Percentiles rank a stretch among this genome's conserved stretches.
phyloP scores from a whole-genome alignment of 2,888 invertebrate species.

The Pyrrhia umbra region DNA sequence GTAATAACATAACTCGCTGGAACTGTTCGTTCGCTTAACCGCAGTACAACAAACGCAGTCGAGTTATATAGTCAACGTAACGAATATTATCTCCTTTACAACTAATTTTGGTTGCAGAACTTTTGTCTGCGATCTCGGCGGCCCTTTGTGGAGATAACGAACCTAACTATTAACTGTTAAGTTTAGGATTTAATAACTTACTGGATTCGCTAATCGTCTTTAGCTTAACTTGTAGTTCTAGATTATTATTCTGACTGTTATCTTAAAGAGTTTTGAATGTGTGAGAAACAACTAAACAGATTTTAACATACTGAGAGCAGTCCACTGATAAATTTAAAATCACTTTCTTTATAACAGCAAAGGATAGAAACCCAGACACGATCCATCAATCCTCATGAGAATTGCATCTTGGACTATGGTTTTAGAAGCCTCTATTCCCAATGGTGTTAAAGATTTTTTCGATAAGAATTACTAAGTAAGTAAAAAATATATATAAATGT shows the following conservation, averaged over 20 bases:
- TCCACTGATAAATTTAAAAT: no score
- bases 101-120: conserved; percentile 69
- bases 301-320: no score
- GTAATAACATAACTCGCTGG: conserved; percentile 52
- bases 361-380: neutral
- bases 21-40: conserved; percentile 52
- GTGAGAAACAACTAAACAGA: no score
- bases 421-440: neutral
- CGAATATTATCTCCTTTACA: conserved; percentile 68
- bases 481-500: neutral
- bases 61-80: conserved; percentile 65
- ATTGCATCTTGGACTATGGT: neutral
- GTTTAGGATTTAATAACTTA: conserved; percentile 48
- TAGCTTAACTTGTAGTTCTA: conserved; percentile 9
- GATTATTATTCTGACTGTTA: neutral
- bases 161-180: conserved; percentile 50
- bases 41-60: conserved; percentile 54
- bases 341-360: neutral
- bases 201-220: conserved; percentile 45
- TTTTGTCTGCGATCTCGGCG: conserved; percentile 63
- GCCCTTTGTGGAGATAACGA: conserved; percentile 58
- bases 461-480: neutral
- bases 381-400: neutral
- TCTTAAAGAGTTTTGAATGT: no score
- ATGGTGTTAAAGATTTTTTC: neutral